A percentile compares a stretch with the other conserved stretches of the same genome.
These are phyloP conservation scores for Xestia ashworthii DNA, from an alignment of 2,888 invertebrate genomes.

Conservation along the genomic window DNA sequence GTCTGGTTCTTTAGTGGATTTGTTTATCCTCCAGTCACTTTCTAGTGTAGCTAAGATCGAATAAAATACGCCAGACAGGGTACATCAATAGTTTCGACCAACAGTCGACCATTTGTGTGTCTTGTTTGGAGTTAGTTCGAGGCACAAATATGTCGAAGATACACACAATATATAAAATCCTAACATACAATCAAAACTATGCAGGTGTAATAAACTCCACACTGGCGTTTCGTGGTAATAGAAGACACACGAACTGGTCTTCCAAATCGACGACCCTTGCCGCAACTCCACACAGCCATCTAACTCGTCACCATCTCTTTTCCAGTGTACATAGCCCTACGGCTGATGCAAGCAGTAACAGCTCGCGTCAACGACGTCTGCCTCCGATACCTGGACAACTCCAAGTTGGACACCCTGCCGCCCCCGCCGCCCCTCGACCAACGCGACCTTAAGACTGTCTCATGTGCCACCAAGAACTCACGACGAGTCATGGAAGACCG, in stretches of 20 bases:
- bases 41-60: not conserved
- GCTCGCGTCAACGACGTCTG: slow-evolving; percentile 94
- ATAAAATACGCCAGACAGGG: not conserved
- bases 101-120: not conserved
- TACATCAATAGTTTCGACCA: not conserved
- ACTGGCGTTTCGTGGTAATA: not conserved
- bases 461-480: slow-evolving; percentile 94
- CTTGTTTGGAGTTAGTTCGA: not conserved
- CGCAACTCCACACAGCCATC: not conserved
- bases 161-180: not conserved
- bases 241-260: too few relatives aligned
- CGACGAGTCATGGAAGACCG: slow-evolving; percentile 98
- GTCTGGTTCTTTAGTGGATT: not conserved
- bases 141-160: not conserved
- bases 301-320: slow-evolving; percentile 59
- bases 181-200: not conserved
- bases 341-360: slow-evolving; percentile 94
- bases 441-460: slow-evolving; percentile 89
- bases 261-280: not conserved
- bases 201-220: too few relatives aligned
- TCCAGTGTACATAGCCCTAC: slow-evolving; percentile 93
- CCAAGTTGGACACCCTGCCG: slow-evolving; percentile 91
- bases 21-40: not conserved
- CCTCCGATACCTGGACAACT: slow-evolving; percentile 92
- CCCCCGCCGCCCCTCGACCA: slow-evolving; percentile 91